Base-by-base conservation (phyloP, 2,797 vertebrate species). In the Parambassis ranga region DNA sequence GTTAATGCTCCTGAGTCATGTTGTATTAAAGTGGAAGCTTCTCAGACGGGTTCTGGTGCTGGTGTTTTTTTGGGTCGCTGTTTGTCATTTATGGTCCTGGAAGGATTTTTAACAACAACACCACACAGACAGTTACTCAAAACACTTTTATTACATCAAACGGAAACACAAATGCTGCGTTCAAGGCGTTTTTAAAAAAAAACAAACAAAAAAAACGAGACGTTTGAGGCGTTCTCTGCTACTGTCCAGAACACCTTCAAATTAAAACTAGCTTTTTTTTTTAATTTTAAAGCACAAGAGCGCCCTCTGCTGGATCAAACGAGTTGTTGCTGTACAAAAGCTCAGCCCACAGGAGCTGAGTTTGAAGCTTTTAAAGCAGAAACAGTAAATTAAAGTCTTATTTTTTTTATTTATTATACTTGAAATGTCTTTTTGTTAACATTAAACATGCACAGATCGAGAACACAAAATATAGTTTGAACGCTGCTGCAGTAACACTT, bases 81-180 rank as follows among this genome's bases (percentile, higher is more conserved):
- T 79, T 24, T 75, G 61, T 77, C 13, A 10, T 71, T 79, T 79
- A 63, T 74, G 41, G n/a, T n/a, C n/a, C n/a, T n/a, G n/a, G n/a
- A n/a, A n/a, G n/a, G n/a, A n/a, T n/a, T n/a, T n/a, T n/a, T n/a
- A n/a, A n/a, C n/a, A n/a, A n/a, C n/a, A n/a, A n/a, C n/a, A n/a
- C n/a, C n/a, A 42, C 49, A 1, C 2, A 32, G 19, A 32, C 46
- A 75, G 31, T 63, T 84, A 65, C 65, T 83, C 27, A 55, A 88
- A 91, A 87, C 74, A 84, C 70, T 93, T n/a, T 93, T 92, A 91
- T 88, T 91, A 90, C 88, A 90, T 56, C 47, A 32, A 47, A 57
- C 52, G 59, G 60, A 66, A 76, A 75, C 68, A 72, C 77, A 60
- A 74, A 73, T 70, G 71, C 83, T 80, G 90, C 88, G 18, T 79